Evolutionary conservation across 2,113 vertebrate species (phyloP), one percentile per base, ranked within the genome.

Genomic region (Pipa parva): DNA sequence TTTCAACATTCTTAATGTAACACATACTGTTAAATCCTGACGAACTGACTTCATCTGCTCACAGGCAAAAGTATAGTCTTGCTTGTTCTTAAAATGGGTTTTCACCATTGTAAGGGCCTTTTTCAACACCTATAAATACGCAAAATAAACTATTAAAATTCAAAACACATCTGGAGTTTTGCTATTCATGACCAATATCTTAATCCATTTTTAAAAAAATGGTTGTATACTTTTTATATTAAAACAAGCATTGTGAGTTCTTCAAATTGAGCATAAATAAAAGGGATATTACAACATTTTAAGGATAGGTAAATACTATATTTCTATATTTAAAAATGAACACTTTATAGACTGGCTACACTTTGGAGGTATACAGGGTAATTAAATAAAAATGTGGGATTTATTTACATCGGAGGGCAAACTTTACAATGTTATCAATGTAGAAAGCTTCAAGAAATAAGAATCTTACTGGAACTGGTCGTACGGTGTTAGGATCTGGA

Each of bases 11-110:
- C 10, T 17, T 18, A 45, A 28, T 1, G 5, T 2, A 20, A 0
- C 10, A 75, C 88, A 69, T 50, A 96, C 93, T 50, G 93, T 96
- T 48, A 96, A 88, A 78, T 96, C 94, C 77, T 96, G 94, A 55
- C 93, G 83, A 71, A 96, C 92, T 1, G 93, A 95, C 71, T 96
- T 96, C 90, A 96, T 91, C 84, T 96, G 94, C 74, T 96, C 94
- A 12, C 94, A 95, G 36, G 92, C 94, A 2, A 94, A 95, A 2
- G 83, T 76, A 0, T 96, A 96, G 69, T 96, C 93, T 72, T 94
- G 92, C 52, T 93, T 85, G 52, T 83, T 83, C 75, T 94, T 89
- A 92, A 93, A 96, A 74, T 95, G 90, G 5, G 84, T 72, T 75
- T 96, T 95, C 21, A 95, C 93, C 68, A 85, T 78, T 72, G 78